These are phyloP conservation scores for Chaenodraco wilsoni DNA, from an alignment of 2,797 vertebrate genomes.

Conservation along the genomic window DNA sequence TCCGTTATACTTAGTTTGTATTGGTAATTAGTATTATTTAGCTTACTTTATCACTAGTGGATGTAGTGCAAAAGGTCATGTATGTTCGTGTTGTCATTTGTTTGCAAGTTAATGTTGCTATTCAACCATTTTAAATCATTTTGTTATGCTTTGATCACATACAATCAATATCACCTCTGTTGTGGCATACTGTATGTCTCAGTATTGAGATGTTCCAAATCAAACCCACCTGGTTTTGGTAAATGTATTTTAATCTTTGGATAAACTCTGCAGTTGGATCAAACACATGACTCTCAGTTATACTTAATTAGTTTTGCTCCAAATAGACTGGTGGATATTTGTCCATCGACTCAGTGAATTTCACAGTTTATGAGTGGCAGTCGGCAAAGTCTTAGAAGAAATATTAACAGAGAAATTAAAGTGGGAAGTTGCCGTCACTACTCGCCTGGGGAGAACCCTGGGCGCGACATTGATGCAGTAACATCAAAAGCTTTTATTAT, in stretches of 20 bases:
- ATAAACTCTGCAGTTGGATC: constrained; percentile 20
- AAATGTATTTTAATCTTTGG: constrained; percentile 10
- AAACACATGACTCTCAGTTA: neutral
- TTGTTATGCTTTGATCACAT: too few species aligned
- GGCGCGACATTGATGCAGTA: constrained; percentile 61
- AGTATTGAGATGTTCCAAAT: neutral
- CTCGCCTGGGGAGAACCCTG: constrained; percentile 56
- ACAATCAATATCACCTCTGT: neutral
- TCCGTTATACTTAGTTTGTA: too few species aligned
- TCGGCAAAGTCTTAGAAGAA: constrained; percentile 62
- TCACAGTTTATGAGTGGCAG: constrained; percentile 56
- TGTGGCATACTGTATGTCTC: neutral
- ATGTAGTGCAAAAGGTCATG: too few species aligned
- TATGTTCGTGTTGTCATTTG: too few species aligned
- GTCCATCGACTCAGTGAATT: constrained; percentile 54
- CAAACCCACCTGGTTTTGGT: neutral
- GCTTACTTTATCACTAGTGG: too few species aligned
- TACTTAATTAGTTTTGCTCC: constrained; percentile 17
- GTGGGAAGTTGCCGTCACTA: constrained; percentile 52
- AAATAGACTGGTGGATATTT: constrained; percentile 45
- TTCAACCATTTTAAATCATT: too few species aligned
- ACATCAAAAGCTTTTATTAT: constrained; percentile 70
- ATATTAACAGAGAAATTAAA: constrained; percentile 75
- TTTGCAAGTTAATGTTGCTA: too few species aligned
- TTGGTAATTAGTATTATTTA: too few species aligned